Percentiles rank a stretch among this genome's conserved stretches.
Conservation (phyloP, 1,140 invertebrate genomes). For the Drosophila pachea region DNA sequence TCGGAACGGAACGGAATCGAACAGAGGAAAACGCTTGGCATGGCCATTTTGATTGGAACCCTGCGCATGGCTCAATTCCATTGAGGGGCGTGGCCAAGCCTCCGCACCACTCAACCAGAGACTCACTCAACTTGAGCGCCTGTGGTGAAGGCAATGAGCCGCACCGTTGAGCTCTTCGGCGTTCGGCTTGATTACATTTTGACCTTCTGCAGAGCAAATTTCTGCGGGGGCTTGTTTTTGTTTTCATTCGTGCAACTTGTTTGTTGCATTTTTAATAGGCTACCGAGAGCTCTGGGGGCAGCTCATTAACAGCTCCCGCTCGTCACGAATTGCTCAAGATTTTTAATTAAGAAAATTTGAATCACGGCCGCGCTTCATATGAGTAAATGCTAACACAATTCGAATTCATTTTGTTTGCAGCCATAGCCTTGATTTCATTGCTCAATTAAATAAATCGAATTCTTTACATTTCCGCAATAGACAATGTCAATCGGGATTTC, state of each 20-base stretch:
- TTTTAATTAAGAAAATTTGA: conserved; percentile 61
- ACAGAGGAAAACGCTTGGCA: conserved; percentile 20
- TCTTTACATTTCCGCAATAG: no score
- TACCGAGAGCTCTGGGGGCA: conserved; percentile 48
- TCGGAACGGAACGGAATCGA: conserved; percentile 54
- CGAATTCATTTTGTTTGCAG: no score
- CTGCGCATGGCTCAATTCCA: conserved; percentile 54
- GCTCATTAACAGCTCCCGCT: conserved; percentile 67
- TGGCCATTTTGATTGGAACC: conserved; percentile 55
- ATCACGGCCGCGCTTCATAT: background rate
- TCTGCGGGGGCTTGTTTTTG: conserved; percentile 25
- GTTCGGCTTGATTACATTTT: conserved; percentile 64
- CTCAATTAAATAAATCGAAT: background rate
- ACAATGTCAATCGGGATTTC: no score
- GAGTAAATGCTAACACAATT: background rate
- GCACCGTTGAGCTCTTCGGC: conserved; percentile 32
- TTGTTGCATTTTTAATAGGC: conserved; percentile 73
- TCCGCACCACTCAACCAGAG: conserved; percentile 25
- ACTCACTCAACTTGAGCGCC: conserved; percentile 30
- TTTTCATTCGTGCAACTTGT: conserved; percentile 55
- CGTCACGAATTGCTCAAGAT: conserved; percentile 35
- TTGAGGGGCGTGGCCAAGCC: conserved; percentile 46
- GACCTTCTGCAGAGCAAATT: conserved; percentile 54
- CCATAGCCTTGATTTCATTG: no score
- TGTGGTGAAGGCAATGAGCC: conserved; percentile 57